phyloP scores from a whole-genome alignment of 2,888 invertebrate genomes.

The Pyrochroa serraticornis region DNA sequence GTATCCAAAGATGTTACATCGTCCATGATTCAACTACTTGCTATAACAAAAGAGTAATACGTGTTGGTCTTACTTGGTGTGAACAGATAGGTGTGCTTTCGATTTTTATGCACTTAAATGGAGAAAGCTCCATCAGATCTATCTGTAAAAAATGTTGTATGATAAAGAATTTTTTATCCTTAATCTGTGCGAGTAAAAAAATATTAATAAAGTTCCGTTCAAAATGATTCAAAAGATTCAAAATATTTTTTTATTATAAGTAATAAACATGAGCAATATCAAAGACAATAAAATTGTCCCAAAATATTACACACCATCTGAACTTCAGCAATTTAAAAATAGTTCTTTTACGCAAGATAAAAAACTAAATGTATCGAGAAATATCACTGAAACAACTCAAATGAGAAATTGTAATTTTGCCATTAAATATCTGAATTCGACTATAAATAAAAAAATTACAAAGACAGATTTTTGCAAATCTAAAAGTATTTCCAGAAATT shows the following conservation, averaged over 20 bases:
- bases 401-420: not conserved
- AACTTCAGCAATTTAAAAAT: conserved; percentile 2
- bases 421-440: not conserved
- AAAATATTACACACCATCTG: conserved; percentile 4
- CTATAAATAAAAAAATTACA: conserved; percentile 6
- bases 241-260: conserved; percentile 7
- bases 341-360: not conserved
- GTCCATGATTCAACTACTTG: conserved; percentile 16
- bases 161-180: not conserved
- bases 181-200: conserved; percentile 3
- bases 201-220: not conserved
- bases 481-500: conserved; percentile 6
- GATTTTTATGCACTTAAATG: conserved; percentile 5
- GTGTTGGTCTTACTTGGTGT: conserved; percentile 18
- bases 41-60: conserved; percentile 17
- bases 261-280: conserved; percentile 4
- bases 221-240: conserved; percentile 1
- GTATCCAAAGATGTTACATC: too few relatives aligned
- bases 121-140: not conserved
- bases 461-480: conserved; percentile 11
- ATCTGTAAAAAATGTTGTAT: conserved; percentile 1
- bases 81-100: conserved; percentile 15
- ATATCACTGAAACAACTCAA: conserved; percentile 10
- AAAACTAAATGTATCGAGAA: conserved; percentile 4
- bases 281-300: conserved; percentile 3